Percentiles rank a stretch among this genome's conserved stretches.
phyloP scores from a whole-genome alignment of 2,113 vertebrate species.

The Trichomycterus rosablanca region DNA sequence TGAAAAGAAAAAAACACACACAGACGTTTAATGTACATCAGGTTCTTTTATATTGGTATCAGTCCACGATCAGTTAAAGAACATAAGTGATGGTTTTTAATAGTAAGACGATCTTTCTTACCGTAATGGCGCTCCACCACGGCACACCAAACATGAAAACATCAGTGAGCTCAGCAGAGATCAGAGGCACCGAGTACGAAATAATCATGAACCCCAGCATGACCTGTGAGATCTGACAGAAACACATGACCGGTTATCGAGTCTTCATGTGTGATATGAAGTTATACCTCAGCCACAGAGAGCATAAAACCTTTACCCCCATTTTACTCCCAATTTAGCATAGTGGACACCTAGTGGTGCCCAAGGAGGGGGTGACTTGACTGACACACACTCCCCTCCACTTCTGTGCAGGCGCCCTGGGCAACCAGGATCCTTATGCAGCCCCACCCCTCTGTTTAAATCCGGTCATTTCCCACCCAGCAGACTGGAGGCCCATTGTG shows the following conservation, averaged over 20 bases:
- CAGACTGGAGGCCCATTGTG: too few species aligned
- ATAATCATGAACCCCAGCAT: constrained; percentile 66
- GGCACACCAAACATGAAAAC: constrained; percentile 59
- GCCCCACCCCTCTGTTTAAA: too few species aligned
- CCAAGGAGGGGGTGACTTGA: too few species aligned
- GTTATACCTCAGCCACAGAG: too few species aligned
- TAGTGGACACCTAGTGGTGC: too few species aligned
- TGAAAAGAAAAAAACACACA: constrained; percentile 30
- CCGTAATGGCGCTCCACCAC: constrained; percentile 61
- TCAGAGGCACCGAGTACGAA: constrained; percentile 63
- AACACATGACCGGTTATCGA: not conserved
- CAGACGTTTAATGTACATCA: not conserved
- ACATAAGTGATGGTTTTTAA: not conserved
- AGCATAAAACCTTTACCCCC: too few species aligned
- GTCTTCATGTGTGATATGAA: not conserved
- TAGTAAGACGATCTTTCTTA: not conserved
- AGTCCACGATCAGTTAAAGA: too few species aligned
- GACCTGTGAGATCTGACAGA: constrained; percentile 61
- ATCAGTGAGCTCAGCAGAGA: constrained; percentile 49
- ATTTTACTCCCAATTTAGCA: too few species aligned
- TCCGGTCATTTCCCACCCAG: too few species aligned
- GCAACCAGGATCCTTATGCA: too few species aligned
- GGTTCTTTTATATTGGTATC: not conserved
- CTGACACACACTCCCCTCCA: too few species aligned
- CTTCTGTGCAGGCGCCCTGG: too few species aligned